Evolutionary conservation across 2,113 vertebrate species (phyloP), one percentile per base, ranked within the genome.

Genomic region (Varanus salvator): DNA sequence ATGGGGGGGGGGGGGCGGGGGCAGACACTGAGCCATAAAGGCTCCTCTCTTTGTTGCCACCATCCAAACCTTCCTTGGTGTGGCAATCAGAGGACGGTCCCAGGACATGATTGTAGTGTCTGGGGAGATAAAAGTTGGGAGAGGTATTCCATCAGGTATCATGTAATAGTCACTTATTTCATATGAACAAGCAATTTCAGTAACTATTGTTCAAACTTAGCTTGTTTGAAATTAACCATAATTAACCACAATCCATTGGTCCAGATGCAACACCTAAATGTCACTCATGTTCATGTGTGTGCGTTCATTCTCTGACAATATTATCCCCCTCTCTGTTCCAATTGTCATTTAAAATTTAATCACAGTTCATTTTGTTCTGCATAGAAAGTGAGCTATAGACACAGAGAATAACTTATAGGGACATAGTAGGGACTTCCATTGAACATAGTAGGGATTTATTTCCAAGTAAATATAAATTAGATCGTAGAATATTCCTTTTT

Each of bases 401-500:
- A 19, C 21, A 64, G 60, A 19, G 60, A 21, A 19, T 19, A 60
- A 14, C 48, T 84, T 54, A 23, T 54, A 6, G 27, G 29, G 48
- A 44, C 38, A 44, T 44, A 44, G 38, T 44, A 44, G 38, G 38
- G 38, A 54, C 11, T 7, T 54, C 54, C 54, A 54, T 54, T 54
- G 54, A 54, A 54, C 64, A 44, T 31, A 54, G 8, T 11, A 48
- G 50, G 50, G 34, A 25, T 38, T 84, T 84, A 6, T 12, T 74
- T 85, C 31, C 7, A 54, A 57, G 48, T 74, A 54, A 54, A 21
- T 19, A 84, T 25, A 64, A 11, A 76, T 3, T 31, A 75, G 86
- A 38, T 54, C 87, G 71, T 78, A 77, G 87, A 92, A 60, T 93
- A 44, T 44, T 44, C 3, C 44, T 74, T 80, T 38, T 88, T 93